A percentile compares a stretch with the other conserved stretches of the same genome.
Evolutionary conservation across 2,888 invertebrate species (phyloP).

Genomic region (Melitaea athalia): DNA sequence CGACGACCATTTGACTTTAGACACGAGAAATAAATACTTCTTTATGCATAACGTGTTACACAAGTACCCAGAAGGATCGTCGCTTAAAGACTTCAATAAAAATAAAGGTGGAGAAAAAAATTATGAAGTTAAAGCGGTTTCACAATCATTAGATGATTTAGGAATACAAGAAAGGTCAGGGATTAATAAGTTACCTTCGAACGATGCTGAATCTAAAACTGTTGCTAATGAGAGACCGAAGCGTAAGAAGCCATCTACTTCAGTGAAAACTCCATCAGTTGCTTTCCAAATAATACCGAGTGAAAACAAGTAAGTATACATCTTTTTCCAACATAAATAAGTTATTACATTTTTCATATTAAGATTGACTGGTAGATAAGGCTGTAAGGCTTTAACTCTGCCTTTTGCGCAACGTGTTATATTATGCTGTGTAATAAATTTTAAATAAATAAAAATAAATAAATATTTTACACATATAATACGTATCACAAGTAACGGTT

Average conservation of each 20-base stretch:
- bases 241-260: conserved; percentile 53
- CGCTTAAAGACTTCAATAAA: conserved; percentile 36
- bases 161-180: conserved; percentile 40
- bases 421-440: too few species aligned
- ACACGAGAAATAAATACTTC: conserved; percentile 65
- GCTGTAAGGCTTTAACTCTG: too few species aligned
- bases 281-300: conserved; percentile 77
- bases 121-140: conserved; percentile 28
- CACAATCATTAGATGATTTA: conserved; percentile 34
- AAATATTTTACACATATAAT: background rate
- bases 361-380: too few species aligned
- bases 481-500: background rate
- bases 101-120: conserved; percentile 58
- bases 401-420: too few species aligned
- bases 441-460: too few species aligned
- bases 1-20: conserved; percentile 55
- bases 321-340: background rate
- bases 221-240: conserved; percentile 47
- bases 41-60: conserved; percentile 72
- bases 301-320: conserved; percentile 71
- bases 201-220: conserved; percentile 24
- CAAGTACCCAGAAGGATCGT: conserved; percentile 56
- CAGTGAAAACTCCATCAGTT: conserved; percentile 71
- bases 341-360: background rate
- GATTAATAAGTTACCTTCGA: conserved; percentile 41